phyloP scores from a whole-genome alignment of 2,888 invertebrate genomes.

The Furcula furcula region DNA sequence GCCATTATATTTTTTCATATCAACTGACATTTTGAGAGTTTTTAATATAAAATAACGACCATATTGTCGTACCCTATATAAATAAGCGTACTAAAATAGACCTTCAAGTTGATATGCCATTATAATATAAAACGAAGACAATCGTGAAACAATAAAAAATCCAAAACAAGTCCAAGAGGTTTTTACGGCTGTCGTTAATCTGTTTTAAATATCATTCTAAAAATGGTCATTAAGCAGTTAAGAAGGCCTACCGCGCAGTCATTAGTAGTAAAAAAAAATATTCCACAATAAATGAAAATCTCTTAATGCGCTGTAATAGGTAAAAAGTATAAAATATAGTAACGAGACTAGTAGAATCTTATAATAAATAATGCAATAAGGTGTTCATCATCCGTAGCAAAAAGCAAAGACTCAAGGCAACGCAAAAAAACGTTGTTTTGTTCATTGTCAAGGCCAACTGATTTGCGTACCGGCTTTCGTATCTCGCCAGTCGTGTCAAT shows the following conservation, averaged over 20 bases:
- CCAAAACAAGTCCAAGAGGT: constrained; percentile 16
- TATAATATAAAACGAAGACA: constrained; percentile 16
- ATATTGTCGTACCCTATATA: constrained; percentile 1
- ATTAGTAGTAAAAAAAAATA: constrained; percentile 10
- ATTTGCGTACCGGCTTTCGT: constrained; percentile 72
- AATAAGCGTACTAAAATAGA: constrained; percentile 16
- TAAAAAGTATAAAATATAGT: constrained; percentile 15
- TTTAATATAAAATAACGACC: constrained; percentile 4
- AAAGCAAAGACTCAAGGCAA: constrained; percentile 57
- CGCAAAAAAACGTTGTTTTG: constrained; percentile 60
- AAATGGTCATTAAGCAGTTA: not conserved
- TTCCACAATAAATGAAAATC: constrained; percentile 2
- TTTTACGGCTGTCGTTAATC: constrained; percentile 14
- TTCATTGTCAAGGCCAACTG: constrained; percentile 78
- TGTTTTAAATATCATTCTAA: constrained; percentile 14
- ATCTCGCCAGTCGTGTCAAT: constrained; percentile 68
- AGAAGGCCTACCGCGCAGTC: constrained; percentile 12
- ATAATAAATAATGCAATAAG: too few relatives aligned
- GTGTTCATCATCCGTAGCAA: too few relatives aligned
- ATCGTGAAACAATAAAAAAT: constrained; percentile 17
- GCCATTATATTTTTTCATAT: constrained; percentile 18
- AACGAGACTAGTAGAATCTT: too few relatives aligned
- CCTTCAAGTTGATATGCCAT: constrained; percentile 14
- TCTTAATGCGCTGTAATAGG: constrained; percentile 1
- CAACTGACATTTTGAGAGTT: constrained; percentile 14